Evolutionary conservation across 2,113 vertebrate genomes (phyloP).

Genomic region (Gavialis gangeticus): DNA sequence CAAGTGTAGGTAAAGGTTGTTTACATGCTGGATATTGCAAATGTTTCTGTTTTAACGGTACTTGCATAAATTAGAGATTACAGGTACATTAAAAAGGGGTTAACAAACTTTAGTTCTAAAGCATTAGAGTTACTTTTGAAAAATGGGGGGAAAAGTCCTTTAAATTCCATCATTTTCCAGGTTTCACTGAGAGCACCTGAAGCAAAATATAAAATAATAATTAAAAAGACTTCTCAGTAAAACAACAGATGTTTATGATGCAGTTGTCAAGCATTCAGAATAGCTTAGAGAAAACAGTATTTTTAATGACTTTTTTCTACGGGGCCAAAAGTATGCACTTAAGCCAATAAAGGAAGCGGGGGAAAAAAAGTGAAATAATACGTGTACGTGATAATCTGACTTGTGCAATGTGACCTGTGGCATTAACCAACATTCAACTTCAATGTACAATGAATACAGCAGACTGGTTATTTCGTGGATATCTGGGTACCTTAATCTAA

Average conservation of each 20-base stretch:
- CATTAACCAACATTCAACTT: too few species aligned
- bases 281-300: background rate
- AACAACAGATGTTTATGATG: background rate
- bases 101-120: background rate
- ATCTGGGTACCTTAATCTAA: too few species aligned
- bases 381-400: too few species aligned
- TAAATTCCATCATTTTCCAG: background rate
- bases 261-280: background rate
- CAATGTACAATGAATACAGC: too few species aligned
- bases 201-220: background rate
- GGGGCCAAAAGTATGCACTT: too few species aligned
- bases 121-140: background rate
- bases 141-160: background rate
- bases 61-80: background rate
- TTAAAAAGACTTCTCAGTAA: background rate
- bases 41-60: background rate
- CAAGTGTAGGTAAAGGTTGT: accelerated
- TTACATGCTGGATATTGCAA: background rate
- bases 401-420: too few species aligned
- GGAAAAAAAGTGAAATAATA: too few species aligned
- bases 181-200: background rate
- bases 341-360: too few species aligned
- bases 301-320: background rate
- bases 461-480: too few species aligned
- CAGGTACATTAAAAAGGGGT: too few species aligned